Evolutionary conservation across 53 echinoderm and acorn worm genomes (phyloP), one percentile per base, ranked within the genome.

Genomic region (Luidia sarsii): DNA sequence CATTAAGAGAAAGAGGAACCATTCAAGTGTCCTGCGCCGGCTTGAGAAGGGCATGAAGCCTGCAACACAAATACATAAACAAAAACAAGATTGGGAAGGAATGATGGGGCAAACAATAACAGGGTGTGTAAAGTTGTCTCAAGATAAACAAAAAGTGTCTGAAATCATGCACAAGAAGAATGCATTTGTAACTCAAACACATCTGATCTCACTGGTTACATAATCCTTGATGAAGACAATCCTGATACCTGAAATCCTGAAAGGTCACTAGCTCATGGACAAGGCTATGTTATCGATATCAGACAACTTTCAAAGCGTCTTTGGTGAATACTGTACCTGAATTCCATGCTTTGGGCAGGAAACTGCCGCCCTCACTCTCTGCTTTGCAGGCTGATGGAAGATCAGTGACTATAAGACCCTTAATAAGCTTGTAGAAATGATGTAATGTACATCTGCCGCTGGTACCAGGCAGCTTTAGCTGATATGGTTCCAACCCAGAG

Each of bases 361-460:
- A 41, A 0, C 31, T 36, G 34, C 56, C 56, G 15, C 27, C 9
- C 0, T 21, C 7, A 24, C 43, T 32, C 22, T 87, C 52, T 1
- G 48, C 34, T 27, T 84, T 83, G 71, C 91, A 91, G 38, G 71
- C 65, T 3, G 59, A 16, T 13, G 48, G 28, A 2, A 51, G 18
- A 34, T 91, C 80, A 55, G 50, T 50, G 20, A 72, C 64, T 4
- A 83, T 23, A 10, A 71, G 32, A 7, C 41, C 48, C 14, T 77
- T 16, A 0, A 84, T 71, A 14, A 83, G 48, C 50, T 87, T 70
- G 57, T 62, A 71, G 27, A 91, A 91, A 41, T 79, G 50, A 1
- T 87, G 62, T 32, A 87, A 21, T n/a, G 91, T 87, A 22, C 91
- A 91, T 31, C 25, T 71, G 27, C 32, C 75, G n/a, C 31, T 41